These are phyloP conservation scores for Zhuqinia jingwanae DNA, from an alignment of 2,888 invertebrate genomes.

Conservation along the genomic window DNA sequence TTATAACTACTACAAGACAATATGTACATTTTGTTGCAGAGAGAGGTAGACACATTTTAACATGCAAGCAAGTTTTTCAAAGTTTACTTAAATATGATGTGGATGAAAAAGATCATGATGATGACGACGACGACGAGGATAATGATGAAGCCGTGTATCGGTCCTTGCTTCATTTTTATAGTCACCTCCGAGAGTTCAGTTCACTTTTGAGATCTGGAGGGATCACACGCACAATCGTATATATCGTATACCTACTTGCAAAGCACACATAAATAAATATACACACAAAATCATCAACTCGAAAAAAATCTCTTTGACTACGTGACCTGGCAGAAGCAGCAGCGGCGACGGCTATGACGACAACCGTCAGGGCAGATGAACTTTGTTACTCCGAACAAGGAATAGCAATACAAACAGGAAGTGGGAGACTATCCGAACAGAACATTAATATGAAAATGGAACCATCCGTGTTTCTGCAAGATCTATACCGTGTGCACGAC, in stretches of 20 bases:
- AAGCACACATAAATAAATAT: too few relatives aligned
- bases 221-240: constrained; percentile 45
- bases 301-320: neutral
- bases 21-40: constrained; percentile 7
- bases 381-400: neutral
- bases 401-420: neutral
- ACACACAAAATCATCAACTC: neutral
- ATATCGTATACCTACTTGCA: too few relatives aligned
- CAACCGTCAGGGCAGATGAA: neutral
- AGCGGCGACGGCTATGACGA: neutral
- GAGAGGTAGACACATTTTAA: constrained; percentile 42
- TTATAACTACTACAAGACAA: too few relatives aligned
- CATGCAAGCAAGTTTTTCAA: constrained; percentile 56
- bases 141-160: constrained; percentile 42
- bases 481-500: neutral
- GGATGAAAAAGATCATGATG: constrained; percentile 27
- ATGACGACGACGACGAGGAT: constrained; percentile 30
- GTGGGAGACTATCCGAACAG: neutral
- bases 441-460: neutral
- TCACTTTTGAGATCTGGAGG: constrained; percentile 70
- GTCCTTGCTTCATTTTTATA: constrained; percentile 70
- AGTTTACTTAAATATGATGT: constrained; percentile 57
- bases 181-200: constrained; percentile 69
- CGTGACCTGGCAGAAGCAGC: neutral
- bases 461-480: neutral